These are phyloP conservation scores for Drosophila neoperkinsi DNA, from an alignment of 2,888 invertebrate genomes.

Conservation along the genomic window DNA sequence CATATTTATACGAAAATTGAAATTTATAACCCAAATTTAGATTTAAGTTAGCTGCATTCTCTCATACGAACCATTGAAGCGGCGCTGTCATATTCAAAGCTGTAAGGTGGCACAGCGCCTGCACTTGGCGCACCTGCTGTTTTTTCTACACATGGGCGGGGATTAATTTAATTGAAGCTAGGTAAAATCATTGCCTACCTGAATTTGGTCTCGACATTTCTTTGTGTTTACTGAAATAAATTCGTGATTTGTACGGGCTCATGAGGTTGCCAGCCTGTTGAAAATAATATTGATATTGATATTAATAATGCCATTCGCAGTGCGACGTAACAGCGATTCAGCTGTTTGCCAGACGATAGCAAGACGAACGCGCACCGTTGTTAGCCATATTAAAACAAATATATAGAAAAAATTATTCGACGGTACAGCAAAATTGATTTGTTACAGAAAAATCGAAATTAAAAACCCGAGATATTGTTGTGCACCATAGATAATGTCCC, in stretches of 20 bases:
- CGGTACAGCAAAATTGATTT: constrained; percentile 8
- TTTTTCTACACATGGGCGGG: constrained; percentile 20
- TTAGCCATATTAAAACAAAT: constrained; percentile 41
- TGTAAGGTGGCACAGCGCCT: constrained; percentile 55
- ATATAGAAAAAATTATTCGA: constrained; percentile 11
- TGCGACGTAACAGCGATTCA: constrained; percentile 22
- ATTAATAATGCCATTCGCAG: constrained; percentile 28
- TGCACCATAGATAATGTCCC: constrained; percentile 73
- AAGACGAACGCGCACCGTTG: constrained; percentile 47
- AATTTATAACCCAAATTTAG: not conserved
- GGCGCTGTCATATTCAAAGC: constrained; percentile 39
- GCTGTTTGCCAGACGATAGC: constrained; percentile 54
- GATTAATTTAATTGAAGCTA: not conserved
- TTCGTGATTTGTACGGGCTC: constrained; percentile 27
- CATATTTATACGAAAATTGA: not conserved
- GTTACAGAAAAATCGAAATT: constrained; percentile 4
- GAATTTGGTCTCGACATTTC: constrained; percentile 52
- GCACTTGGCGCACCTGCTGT: constrained; percentile 8
- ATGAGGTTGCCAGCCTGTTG: constrained; percentile 24
- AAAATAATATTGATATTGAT: constrained; percentile 11
- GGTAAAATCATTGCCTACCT: constrained; percentile 27
- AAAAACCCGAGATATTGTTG: constrained; percentile 2
- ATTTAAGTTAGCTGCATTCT: not conserved
- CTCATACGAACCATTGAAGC: constrained; percentile 57
- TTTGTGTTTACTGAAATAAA: constrained; percentile 61